Base-by-base conservation (phyloP, 2,797 vertebrate species). In the Helostoma temminkii region DNA sequence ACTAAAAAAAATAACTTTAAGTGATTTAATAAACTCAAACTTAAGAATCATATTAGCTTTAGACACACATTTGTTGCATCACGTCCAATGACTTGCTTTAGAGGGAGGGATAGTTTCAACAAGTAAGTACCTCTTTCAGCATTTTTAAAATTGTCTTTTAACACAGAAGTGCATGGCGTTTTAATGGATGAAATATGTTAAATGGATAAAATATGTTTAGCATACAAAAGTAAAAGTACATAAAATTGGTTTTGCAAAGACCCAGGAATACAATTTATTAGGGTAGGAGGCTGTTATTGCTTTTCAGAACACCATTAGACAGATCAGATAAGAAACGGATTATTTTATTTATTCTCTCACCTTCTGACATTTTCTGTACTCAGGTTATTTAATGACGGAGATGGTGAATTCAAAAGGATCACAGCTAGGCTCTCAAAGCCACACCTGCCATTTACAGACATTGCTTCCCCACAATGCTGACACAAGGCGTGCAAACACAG, bases 391-490 rank as follows among this genome's bases (percentile, higher is more conserved):
- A 73, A 70, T 58, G 56, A 62, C 55, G 66, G 57, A 24, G 49
- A 70, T 49, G 34, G 45, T 48, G 49, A 81, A 77, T 50, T 79
- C 21, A 56, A 73, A 71, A 62, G 41, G 66, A 76, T 71, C 62
- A 76, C 72, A 76, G 63, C 30, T 32, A 43, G 28, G 37, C 67
- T 79, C 47, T 85, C 56, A 68, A 64, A 85, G 70, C 72, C 64
- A 81, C 78, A 85, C 71, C 78, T 90, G 79, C 76, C 59, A 66
- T 80, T 85, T 89, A 61, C 77, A 89, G 77, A 83, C 66, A 79
- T 59, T 42, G 74, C 58, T 78, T 75, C 48, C 67, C 71, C 52
- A 80, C 82, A 83, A 65, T 71, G 81, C 68, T 83, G 68, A 84
- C 81, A 83, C 71, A 74, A 72, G 53, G 67, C 42, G 30, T 65